Base-by-base conservation (phyloP, 2,113 vertebrate species). In the Phalacrocorax aristotelis region DNA sequence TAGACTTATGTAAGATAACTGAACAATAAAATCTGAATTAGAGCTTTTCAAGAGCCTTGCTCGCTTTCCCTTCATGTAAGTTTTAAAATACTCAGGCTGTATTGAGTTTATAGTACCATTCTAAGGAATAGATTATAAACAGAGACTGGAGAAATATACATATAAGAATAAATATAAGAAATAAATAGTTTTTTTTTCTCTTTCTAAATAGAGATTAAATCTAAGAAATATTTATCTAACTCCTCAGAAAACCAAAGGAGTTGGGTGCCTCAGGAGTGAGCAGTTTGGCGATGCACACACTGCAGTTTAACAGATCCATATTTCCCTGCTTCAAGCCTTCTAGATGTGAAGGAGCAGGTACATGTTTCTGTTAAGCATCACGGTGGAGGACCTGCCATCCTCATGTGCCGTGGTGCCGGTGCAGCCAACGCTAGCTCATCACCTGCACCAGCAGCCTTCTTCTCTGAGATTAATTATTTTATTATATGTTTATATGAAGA, bases 281-380 rank as follows among this genome's bases (percentile, higher is more conserved):
- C 42, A 10, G 60, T 42, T 23, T 0, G 4, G 44, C 0, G 4
- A 46, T 4, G 27, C 16, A 10, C 27, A 36, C 25, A 1, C 17
- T 14, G 19, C 49, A 48, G 49, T 21, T 40, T 8, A 48, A 6
- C 32, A 42, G 26, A 36, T 13, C 34, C 4, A 0, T 3, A 10
- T 3, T 40, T 25, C n/a, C 40, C 46, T 2, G 11, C 2, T 83
- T 77, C 14, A 14, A 23, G 38, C 58, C 5, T n/a, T 30, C 40
- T 25, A 49, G 40, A 38, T 32, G 32, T 57, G 52, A 6, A 3
- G 8, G 42, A 36, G 51, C n/a, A 55, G 85, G 55, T 13, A 30
- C 61, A 15, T 3, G 15, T 61, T 62, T 55, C 62, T 30, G 10
- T 14, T 6, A 42, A 77, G 29, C 58, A 64, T 10, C 49, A 0